These are phyloP conservation scores for Cyanistes caeruleus DNA, from an alignment of 2,113 vertebrate species.

Conservation along the genomic window DNA sequence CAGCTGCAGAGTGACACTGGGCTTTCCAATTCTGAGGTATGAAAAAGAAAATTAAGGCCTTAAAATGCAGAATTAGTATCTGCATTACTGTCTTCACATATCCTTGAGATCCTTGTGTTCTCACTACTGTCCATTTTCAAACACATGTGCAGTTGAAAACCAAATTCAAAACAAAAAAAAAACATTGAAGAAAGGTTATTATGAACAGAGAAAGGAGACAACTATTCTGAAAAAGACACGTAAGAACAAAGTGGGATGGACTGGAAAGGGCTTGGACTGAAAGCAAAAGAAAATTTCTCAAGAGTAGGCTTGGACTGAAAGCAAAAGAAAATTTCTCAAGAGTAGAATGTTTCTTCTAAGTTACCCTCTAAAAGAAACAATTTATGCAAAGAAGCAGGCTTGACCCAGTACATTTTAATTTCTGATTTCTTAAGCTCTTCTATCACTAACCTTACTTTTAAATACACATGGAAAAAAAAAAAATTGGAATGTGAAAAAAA, in stretches of 20 bases:
- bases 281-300: background rate
- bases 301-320: background rate
- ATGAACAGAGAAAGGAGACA: background rate
- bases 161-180: background rate
- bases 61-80: background rate
- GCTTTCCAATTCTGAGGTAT: background rate
- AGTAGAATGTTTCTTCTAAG: background rate
- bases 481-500: background rate
- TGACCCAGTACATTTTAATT: background rate
- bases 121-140: background rate
- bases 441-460: background rate
- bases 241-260: background rate
- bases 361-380: background rate
- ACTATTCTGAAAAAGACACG: background rate
- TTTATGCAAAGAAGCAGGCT: background rate
- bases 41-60: background rate
- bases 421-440: background rate
- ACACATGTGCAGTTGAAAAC: background rate
- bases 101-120: background rate
- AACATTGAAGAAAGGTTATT: background rate
- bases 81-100: background rate
- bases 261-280: background rate
- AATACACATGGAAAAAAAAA: background rate
- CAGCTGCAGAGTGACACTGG: background rate
- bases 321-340: background rate